A percentile compares a stretch with the other conserved stretches of the same genome.
Evolutionary conservation across 2,888 invertebrate genomes (phyloP).

Genomic region (Scaptomyza reducta): DNA sequence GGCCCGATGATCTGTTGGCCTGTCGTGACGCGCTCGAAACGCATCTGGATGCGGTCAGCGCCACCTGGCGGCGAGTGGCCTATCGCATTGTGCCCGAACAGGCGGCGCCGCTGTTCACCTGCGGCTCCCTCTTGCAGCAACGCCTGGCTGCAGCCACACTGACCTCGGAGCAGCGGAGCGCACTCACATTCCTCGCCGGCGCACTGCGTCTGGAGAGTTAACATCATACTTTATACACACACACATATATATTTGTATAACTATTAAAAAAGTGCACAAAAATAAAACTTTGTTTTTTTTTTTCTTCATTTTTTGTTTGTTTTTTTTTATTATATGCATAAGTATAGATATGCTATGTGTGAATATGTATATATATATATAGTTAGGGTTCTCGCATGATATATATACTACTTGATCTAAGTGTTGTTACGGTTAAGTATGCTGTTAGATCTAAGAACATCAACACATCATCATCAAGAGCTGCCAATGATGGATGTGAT

Average conservation of each 20-base stretch:
- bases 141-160: conserved; percentile 38
- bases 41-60: conserved; percentile 73
- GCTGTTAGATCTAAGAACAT: conserved; percentile 11
- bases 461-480: conserved; percentile 4
- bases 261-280: background rate
- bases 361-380: conserved; percentile 1
- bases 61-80: conserved; percentile 82
- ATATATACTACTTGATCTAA: conserved; percentile 39
- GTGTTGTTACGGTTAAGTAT: conserved; percentile 23
- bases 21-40: conserved; percentile 82
- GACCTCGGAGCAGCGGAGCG: conserved; percentile 48
- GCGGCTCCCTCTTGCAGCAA: conserved; percentile 62
- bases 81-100: conserved; percentile 83
- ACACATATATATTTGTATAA: background rate
- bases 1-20: conserved; percentile 86
- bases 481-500: conserved; percentile 14
- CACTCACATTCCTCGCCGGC: conserved; percentile 46
- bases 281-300: background rate
- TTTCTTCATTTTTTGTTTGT: background rate
- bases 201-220: conserved; percentile 57
- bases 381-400: conserved; percentile 15
- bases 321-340: background rate
- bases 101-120: conserved; percentile 78
- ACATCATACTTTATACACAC: background rate
- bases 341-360: conserved; percentile 30